Evolutionary conservation across 2,113 vertebrate genomes (phyloP).

Genomic region (Natator depressus): DNA sequence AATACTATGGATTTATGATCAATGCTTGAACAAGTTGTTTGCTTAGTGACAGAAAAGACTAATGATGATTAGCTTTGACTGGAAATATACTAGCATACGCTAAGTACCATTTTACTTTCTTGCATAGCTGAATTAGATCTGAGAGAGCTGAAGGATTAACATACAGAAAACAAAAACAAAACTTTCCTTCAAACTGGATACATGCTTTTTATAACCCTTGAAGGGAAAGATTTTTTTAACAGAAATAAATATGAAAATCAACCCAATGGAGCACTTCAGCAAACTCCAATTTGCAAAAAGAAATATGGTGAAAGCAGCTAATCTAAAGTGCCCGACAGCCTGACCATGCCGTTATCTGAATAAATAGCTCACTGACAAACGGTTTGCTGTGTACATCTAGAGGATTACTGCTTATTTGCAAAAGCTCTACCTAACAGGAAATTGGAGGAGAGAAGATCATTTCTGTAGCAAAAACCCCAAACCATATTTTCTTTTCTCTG

Average conservation of each 20-base stretch:
- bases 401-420: not conserved
- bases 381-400: not conserved
- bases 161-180: not conserved
- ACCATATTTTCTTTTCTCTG: not conserved
- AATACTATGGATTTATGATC: not conserved
- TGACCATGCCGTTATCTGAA: not conserved
- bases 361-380: not conserved
- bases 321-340: not conserved
- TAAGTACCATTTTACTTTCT: not conserved
- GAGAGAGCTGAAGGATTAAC: not conserved
- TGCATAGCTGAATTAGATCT: not conserved
- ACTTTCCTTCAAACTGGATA: not conserved
- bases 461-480: not conserved
- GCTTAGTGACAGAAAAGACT: slow-evolving; percentile 7
- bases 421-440: not conserved
- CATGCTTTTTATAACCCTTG: not conserved
- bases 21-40: slow-evolving; percentile 13
- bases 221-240: not conserved
- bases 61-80: slow-evolving; percentile 19
- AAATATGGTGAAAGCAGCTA: not conserved
- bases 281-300: not conserved
- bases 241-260: not conserved
- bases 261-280: not conserved
- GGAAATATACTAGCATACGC: not conserved
- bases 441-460: rapidly evolving